Evolutionary conservation across 2,888 invertebrate genomes (phyloP), one percentile per base, ranked within the genome.

Genomic region (Harpalus rufipes): DNA sequence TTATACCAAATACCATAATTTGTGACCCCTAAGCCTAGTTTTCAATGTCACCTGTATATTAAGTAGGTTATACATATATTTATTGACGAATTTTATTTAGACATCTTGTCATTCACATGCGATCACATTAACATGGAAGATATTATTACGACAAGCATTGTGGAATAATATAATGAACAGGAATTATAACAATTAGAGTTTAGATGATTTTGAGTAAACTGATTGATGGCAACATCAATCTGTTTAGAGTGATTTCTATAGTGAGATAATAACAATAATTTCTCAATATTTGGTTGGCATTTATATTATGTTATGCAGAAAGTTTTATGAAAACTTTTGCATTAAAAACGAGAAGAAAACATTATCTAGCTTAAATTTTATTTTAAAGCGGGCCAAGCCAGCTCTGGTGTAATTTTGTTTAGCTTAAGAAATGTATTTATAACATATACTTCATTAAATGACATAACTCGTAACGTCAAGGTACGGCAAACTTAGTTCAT

Each of bases 251-350:
- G 80, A 80, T 80, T 80, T 80, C 21, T 80, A 80, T 80, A 80
- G 80, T 80, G 80, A 80, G 80, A 80, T 61, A 80, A 80, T 25
- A 78, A 78, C 78, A 78, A 78, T 78, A 78, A 78, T 78, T 78
- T 78, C 41, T 32, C 56, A 56, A 58, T 78, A 14, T 32, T 78
- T 56, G n/a, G 21, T 78, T 74, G 21, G 44, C 51, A 51, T 74
- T 74, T 74, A 74, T 74, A 51, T 74, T 74, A 25, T 12, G 25
- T 68, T 44, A 44, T 74, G 44, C 25, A 44, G 18, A 74, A 18
- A 74, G 8, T 68, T 68, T 68, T 39, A 8, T 41, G 1, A 18
- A 12, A 68, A 39, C n/a, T 74, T 10, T 74, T 44, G 44, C 18
- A 74, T 74, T 74, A 44, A 44, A 44, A 74, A 8, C 10, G n/a